Percentiles rank a stretch among this genome's conserved stretches.
phyloP scores from a whole-genome alignment of 64 coral and sea anemone species.

The Montipora cactus region DNA sequence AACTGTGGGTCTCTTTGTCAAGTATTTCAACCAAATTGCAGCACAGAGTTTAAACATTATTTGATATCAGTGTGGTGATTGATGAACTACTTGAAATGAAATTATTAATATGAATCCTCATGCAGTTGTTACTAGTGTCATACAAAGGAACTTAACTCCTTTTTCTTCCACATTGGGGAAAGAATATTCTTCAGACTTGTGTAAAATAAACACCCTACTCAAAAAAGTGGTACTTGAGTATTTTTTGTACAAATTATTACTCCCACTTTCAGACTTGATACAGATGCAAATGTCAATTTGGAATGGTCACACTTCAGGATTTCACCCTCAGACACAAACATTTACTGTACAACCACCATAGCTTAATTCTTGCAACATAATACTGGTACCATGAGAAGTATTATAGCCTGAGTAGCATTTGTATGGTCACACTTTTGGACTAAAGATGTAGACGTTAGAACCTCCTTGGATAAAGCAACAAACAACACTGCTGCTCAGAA shows the following conservation, averaged over 20 bases:
- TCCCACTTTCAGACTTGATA: background rate
- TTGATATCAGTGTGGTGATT: constrained; percentile 1
- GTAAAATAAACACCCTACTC: background rate
- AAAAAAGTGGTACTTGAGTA: too few relatives aligned
- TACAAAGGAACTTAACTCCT: background rate
- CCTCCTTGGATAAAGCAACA: too few relatives aligned
- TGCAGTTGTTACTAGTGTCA: background rate
- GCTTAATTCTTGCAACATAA: background rate
- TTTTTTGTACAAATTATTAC: too few relatives aligned
- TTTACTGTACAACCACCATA: background rate
- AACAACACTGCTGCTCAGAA: too few relatives aligned
- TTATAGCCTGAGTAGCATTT: background rate
- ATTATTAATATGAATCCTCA: background rate
- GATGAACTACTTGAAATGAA: constrained; percentile 11
- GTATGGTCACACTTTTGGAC: background rate
- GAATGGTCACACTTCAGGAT: background rate
- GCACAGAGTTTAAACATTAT: constrained; percentile 15
- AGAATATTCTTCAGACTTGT: background rate
- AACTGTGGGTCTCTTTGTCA: background rate
- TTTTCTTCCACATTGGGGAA: background rate
- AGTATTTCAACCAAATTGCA: background rate
- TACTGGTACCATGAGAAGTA: background rate
- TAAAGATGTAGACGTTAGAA: background rate
- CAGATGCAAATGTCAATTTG: background rate
- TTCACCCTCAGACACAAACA: background rate